A percentile compares a stretch with the other conserved stretches of the same genome.
phyloP scores from a whole-genome alignment of 1,140 invertebrate genomes.

The Aphaenogaster rudis region DNA sequence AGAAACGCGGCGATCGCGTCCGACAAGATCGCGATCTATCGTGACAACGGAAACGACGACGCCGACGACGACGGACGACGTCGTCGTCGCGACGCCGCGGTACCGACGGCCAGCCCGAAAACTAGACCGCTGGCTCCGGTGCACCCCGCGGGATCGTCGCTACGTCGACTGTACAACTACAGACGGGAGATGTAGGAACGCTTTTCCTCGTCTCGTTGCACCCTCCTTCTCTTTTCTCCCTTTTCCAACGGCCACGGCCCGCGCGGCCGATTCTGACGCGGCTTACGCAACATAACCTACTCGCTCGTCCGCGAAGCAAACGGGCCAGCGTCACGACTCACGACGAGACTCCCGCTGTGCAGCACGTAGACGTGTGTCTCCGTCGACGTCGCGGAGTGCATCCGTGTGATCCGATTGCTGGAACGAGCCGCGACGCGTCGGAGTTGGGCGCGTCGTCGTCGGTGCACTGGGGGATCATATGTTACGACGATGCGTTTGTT shows the following conservation, averaged over 20 bases:
- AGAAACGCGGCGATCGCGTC: neutral
- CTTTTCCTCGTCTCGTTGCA: neutral
- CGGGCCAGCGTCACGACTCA: neutral
- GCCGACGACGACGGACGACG: neutral
- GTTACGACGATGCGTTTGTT: conserved; percentile 8
- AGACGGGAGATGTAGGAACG: conserved; percentile 19
- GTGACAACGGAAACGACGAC: neutral
- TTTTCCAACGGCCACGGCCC: neutral
- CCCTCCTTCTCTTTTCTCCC: neutral
- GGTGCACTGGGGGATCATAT: neutral
- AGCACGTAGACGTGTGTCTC: neutral
- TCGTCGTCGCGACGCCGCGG: conserved; percentile 23
- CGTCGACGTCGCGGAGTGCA: conserved; percentile 14
- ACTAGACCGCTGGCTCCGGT: neutral
- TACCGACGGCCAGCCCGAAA: neutral
- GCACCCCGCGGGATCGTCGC: neutral
- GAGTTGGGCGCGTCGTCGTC: neutral
- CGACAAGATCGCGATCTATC: neutral
- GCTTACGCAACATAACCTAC: conserved; percentile 53
- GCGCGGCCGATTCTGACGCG: conserved; percentile 7
- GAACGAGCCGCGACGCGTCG: neutral
- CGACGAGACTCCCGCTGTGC: neutral
- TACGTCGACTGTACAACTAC: no score
- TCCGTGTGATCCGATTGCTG: conserved; percentile 1
- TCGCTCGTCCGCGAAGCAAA: neutral